These are phyloP conservation scores for Leptinotarsa rubiginosa DNA, from an alignment of 2,888 invertebrate genomes.

Conservation along the genomic window DNA sequence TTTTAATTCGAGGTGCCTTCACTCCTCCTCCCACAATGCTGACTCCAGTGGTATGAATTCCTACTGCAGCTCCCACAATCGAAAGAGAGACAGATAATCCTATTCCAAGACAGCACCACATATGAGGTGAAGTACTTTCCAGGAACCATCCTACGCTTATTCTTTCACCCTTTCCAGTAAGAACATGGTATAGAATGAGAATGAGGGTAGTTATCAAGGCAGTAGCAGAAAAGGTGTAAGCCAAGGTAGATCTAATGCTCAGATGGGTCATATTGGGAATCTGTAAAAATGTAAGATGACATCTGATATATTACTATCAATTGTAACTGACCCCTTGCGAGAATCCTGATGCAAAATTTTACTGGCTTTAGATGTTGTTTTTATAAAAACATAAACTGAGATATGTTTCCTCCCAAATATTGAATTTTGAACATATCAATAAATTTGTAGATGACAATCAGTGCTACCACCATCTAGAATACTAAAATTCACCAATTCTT, in stretches of 20 bases:
- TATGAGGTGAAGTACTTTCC: conserved; percentile 89
- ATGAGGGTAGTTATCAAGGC: conserved; percentile 61
- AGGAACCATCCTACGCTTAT: conserved; percentile 93
- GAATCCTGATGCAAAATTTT: not conserved
- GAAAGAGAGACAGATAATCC: conserved; percentile 94
- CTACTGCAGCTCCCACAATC: conserved; percentile 94
- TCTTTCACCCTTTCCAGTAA: conserved; percentile 88
- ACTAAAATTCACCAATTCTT: too few species aligned
- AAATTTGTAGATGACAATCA: too few species aligned
- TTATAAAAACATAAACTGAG: too few species aligned
- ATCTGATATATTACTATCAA: not conserved
- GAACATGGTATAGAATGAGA: conserved; percentile 74
- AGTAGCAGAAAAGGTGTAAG: conserved; percentile 62
- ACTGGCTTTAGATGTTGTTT: not conserved
- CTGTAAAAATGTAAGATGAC: not conserved
- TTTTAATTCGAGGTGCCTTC: conserved; percentile 98
- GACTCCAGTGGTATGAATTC: conserved; percentile 96
- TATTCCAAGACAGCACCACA: conserved; percentile 96
- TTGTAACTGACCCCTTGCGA: not conserved
- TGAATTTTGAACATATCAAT: too few species aligned
- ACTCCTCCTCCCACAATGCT: conserved; percentile 98
- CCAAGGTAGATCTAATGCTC: conserved; percentile 58
- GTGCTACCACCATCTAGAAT: too few species aligned
- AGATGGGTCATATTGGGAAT: conserved; percentile 25
- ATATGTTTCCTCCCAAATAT: too few species aligned